These are phyloP conservation scores for Drosophila sproati DNA, from an alignment of 1,140 invertebrate species.

Conservation along the genomic window DNA sequence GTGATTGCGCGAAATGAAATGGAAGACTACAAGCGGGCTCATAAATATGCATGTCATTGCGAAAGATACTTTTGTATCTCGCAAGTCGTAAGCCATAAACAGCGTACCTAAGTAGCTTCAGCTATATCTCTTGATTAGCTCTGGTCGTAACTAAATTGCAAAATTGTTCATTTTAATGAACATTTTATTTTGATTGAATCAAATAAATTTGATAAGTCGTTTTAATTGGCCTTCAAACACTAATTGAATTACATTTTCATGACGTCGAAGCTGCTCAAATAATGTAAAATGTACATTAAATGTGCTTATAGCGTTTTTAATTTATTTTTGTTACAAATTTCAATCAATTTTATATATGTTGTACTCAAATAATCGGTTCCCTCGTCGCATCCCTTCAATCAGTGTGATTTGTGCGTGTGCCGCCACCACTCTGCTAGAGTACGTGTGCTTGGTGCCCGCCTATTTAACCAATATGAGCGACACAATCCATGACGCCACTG, in stretches of 20 bases:
- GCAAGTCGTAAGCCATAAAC: constrained; percentile 22
- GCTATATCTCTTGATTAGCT: constrained; percentile 28
- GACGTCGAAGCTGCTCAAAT: not conserved
- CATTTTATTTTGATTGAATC: constrained; percentile 17
- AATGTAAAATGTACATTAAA: too few relatives aligned
- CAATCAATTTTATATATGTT: too few relatives aligned
- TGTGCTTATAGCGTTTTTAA: too few relatives aligned
- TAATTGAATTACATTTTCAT: constrained; percentile 4
- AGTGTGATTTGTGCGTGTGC: too few relatives aligned
- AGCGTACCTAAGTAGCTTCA: constrained; percentile 38
- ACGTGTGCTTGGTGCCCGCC: too few relatives aligned
- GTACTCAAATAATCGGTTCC: too few relatives aligned
- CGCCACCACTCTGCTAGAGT: too few relatives aligned
- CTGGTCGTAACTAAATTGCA: constrained; percentile 2
- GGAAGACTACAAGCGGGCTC: constrained; percentile 17
- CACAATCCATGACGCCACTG: too few relatives aligned
- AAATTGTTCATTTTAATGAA: constrained; percentile 24
- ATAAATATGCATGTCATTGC: constrained; percentile 68
- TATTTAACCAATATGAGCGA: too few relatives aligned
- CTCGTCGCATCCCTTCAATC: too few relatives aligned
- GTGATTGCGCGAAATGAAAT: constrained; percentile 40
- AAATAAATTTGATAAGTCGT: constrained; percentile 32
- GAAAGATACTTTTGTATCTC: constrained; percentile 54
- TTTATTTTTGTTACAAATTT: too few relatives aligned
- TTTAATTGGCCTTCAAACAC: constrained; percentile 16